Base-by-base conservation (phyloP, 2,888 invertebrate genomes). In the Julus scanicus region DNA sequence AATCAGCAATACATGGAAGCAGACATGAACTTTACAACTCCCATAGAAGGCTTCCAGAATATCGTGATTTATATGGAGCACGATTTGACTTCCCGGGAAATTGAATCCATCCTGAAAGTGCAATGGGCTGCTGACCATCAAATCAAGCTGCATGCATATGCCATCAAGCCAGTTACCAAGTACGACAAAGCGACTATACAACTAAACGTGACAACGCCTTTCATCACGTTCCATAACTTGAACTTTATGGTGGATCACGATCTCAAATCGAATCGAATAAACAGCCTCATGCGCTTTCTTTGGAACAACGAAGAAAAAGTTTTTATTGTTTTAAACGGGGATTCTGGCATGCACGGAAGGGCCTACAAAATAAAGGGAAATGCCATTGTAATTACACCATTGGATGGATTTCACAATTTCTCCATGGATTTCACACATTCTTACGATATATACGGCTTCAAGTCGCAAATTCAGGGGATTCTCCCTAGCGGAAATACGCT, bases 351-450 rank as follows among this genome's bases (percentile, higher is more conserved):
- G 6, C 20, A 11, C 13, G 71, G 17, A 37, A 48, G n/a, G 2
- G n/a, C 17, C 40, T 88, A 63, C 84, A n/a, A 86, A 20, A 15
- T 86, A 20, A 63, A 5, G 0, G 88, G 86, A 57, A 71, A 44
- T 44, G 44, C 86, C 3, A 71, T 44, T 8, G 40, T 86, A 11
- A 88, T 86, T 57, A 86, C 84, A 15, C 88, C 88, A 2, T 29
- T 88, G n/a, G 88, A 88, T 11, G 86, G 85, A 15, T 86, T 88
- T 84, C 15, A 40, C 13, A 88, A 88, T 17, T n/a, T 88, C 40
- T 20, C 63, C 1, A 40, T 57, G 39, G 71, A 9, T 37, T 37
- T 88, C 17, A 86, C 37, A 15, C 88, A 88, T 37, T 39, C 37
- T 2, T 44, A 88, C 17, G 71, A 49, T n/a, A 40, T 20, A 4